Percentiles rank a stretch among this genome's conserved stretches.
These are phyloP conservation scores for Drosophila planitibia DNA, from an alignment of 2,888 invertebrate genomes.

Conservation along the genomic window DNA sequence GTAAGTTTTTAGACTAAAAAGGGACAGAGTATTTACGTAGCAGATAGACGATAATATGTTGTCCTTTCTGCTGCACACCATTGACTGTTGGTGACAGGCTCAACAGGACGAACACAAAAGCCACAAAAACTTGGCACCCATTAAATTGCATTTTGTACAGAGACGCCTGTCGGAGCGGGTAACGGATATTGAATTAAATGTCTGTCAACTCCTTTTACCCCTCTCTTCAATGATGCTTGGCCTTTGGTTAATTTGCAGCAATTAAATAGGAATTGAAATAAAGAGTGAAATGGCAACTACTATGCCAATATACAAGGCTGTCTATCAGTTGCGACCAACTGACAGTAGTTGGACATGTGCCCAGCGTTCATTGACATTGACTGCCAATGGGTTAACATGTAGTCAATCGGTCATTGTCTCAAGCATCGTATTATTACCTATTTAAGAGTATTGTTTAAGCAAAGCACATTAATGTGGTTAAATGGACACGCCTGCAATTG, in stretches of 20 bases:
- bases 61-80: slow-evolving; percentile 29
- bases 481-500: not conserved
- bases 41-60: not conserved
- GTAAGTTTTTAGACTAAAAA: not conserved
- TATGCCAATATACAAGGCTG: not conserved
- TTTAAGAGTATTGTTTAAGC: not conserved
- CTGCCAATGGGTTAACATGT: not conserved
- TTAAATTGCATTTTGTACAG: slow-evolving; percentile 76
- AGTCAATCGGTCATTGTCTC: not conserved
- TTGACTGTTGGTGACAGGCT: slow-evolving; percentile 67
- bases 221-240: not conserved
- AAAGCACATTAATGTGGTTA: not conserved
- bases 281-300: not conserved
- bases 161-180: slow-evolving; percentile 58
- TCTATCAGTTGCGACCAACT: not conserved
- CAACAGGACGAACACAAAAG: slow-evolving; percentile 49
- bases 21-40: slow-evolving; percentile 31
- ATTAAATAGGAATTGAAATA: slow-evolving; percentile 40
- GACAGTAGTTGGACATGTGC: not conserved
- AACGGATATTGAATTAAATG: slow-evolving; percentile 70
- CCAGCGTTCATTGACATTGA: not conserved
- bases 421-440: not conserved
- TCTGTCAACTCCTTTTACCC: slow-evolving; percentile 13
- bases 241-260: slow-evolving; percentile 29
- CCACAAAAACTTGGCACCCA: slow-evolving; percentile 64